Percentiles rank a stretch among this genome's conserved stretches.
Evolutionary conservation across 2,888 invertebrate species (phyloP).

Genomic region (Meteorus cinctellus): DNA sequence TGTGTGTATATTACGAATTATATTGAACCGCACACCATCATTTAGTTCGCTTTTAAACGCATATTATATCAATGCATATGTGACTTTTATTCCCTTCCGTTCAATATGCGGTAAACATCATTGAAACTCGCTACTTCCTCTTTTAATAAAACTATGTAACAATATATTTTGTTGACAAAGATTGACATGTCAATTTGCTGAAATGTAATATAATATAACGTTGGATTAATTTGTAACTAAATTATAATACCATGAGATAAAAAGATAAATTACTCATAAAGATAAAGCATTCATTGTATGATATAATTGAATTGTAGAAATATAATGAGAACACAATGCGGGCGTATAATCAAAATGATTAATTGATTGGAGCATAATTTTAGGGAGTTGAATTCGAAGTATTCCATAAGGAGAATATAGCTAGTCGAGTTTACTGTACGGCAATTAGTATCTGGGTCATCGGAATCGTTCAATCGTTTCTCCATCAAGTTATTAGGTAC

Average conservation of each 20-base stretch:
- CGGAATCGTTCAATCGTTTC: not conserved
- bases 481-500: not conserved
- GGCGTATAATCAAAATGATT: not conserved
- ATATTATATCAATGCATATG: not conserved
- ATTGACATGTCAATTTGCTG: constrained; percentile 17
- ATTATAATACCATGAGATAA: not conserved
- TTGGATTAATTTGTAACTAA: constrained; percentile 9
- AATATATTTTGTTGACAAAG: not conserved
- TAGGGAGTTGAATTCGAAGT: not conserved
- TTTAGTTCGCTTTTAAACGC: not conserved
- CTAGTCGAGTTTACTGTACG: not conserved
- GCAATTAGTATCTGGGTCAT: constrained; percentile 13
- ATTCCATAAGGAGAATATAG: not conserved
- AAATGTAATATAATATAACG: not conserved
- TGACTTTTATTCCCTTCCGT: not conserved
- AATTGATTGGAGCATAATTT: not conserved
- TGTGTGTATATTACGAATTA: not conserved
- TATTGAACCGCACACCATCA: not conserved
- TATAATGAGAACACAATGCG: constrained; percentile 15
- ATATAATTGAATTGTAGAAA: not conserved
- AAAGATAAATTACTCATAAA: not conserved
- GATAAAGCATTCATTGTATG: not conserved
- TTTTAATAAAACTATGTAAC: not conserved
- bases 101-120: constrained; percentile 25
- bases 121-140: not conserved